These are phyloP conservation scores for Ammodramus savannarum DNA, from an alignment of 2,113 vertebrate species.

Conservation along the genomic window DNA sequence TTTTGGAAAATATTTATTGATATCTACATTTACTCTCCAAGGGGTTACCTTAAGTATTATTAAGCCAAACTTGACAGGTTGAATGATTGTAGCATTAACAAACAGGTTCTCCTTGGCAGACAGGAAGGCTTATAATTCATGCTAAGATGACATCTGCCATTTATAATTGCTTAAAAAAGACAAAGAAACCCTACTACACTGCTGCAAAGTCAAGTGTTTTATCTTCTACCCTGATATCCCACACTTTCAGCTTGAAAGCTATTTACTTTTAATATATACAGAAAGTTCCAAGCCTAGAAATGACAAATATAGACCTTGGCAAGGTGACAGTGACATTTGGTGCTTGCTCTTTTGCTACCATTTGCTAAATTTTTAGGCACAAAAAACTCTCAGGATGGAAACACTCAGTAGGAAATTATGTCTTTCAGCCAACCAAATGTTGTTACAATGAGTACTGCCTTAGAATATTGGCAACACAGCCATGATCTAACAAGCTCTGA, in stretches of 20 bases:
- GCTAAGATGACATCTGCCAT: slow-evolving; percentile 42
- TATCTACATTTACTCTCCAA: neutral
- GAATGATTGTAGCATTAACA: slow-evolving; percentile 1
- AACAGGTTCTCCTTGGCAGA: slow-evolving; percentile 17
- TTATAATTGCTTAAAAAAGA: slow-evolving; percentile 14
- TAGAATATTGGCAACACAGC: neutral
- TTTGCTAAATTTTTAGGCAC: neutral
- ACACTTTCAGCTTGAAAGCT: neutral
- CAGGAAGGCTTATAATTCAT: neutral
- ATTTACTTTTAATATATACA: neutral
- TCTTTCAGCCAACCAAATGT: neutral
- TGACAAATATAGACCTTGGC: slow-evolving; percentile 24
- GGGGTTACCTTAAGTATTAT: neutral
- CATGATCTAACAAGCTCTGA: neutral
- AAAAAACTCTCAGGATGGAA: neutral
- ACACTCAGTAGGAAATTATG: neutral
- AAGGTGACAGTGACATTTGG: slow-evolving; percentile 22
- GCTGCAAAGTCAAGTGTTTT: neutral
- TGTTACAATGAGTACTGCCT: neutral
- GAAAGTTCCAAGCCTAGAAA: neutral
- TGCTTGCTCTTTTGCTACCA: neutral
- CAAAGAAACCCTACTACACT: neutral
- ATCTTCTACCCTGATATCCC: neutral
- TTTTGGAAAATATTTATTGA: neutral
- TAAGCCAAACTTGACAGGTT: slow-evolving; percentile 18